These are phyloP conservation scores for Dioctria linearis DNA, from an alignment of 2,888 invertebrate genomes.

Conservation along the genomic window DNA sequence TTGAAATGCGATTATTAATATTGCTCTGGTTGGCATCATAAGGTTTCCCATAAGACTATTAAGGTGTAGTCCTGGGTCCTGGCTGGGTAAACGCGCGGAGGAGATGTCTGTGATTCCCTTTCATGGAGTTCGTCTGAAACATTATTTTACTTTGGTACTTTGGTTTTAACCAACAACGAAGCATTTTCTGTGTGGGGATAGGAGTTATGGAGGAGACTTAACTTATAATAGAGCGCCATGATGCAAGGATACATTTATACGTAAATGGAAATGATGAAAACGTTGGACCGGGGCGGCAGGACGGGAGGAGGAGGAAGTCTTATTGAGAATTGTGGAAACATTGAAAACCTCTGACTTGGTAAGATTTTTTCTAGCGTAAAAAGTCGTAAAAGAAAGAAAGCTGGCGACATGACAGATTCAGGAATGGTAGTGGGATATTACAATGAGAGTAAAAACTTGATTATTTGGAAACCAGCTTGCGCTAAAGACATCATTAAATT, in stretches of 20 bases:
- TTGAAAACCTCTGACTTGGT: conserved; percentile 34
- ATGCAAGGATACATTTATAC: background rate
- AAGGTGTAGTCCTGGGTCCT: background rate
- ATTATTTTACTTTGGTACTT: conserved; percentile 39
- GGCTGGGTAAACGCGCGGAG: background rate
- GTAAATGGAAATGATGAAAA: background rate
- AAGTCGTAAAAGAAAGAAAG: background rate
- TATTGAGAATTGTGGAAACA: conserved; percentile 39
- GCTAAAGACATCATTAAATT: too few species aligned
- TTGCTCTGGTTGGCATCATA: conserved; percentile 15
- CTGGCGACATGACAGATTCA: background rate
- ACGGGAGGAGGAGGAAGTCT: background rate
- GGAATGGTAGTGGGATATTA: too few species aligned
- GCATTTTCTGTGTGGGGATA: background rate
- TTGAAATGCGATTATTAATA: conserved; percentile 49
- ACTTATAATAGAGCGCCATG: background rate
- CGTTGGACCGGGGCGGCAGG: background rate
- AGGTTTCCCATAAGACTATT: conserved; percentile 9
- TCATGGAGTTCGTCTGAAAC: conserved; percentile 23
- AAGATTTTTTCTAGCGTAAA: conserved; percentile 50
- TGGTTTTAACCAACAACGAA: conserved; percentile 2
- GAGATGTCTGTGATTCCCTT: conserved; percentile 6
- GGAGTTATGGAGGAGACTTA: background rate
- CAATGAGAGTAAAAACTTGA: too few species aligned
- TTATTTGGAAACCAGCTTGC: too few species aligned